A percentile compares a stretch with the other conserved stretches of the same genome.
Evolutionary conservation across 2,113 vertebrate species (phyloP).

Genomic region (Gambusia holbrooki): DNA sequence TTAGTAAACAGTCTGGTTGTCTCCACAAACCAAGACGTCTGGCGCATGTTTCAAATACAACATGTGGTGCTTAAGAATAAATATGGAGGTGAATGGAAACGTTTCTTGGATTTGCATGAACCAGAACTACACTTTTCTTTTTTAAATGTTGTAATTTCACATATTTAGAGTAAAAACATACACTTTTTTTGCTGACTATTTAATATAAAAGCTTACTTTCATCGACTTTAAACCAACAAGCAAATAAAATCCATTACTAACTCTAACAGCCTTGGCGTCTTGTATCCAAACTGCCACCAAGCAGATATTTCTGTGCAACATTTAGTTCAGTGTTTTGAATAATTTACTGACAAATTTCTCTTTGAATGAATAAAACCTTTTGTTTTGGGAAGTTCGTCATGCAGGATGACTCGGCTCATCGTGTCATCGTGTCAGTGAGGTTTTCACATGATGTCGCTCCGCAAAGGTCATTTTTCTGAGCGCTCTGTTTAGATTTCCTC

Average conservation of each 20-base stretch:
- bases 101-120: not conserved
- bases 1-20: too few species aligned
- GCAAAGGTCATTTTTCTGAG: conserved; percentile 45
- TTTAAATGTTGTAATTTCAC: not conserved
- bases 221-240: not conserved
- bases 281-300: not conserved
- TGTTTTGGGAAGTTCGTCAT: not conserved
- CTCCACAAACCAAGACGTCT: too few species aligned
- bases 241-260: not conserved
- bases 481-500: conserved; percentile 60
- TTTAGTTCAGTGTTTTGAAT: not conserved
- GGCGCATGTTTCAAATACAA: not conserved
- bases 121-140: not conserved
- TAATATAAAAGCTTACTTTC: not conserved
- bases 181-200: not conserved
- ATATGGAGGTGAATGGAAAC: too few species aligned
- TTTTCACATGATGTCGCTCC: conserved; percentile 43
- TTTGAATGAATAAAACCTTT: not conserved
- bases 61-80: not conserved
- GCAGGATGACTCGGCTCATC: not conserved
- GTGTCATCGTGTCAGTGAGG: not conserved
- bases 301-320: not conserved
- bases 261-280: not conserved
- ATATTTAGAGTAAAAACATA: not conserved
- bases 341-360: not conserved